Evolutionary conservation across 2,113 vertebrate species (phyloP), one percentile per base, ranked within the genome.

Genomic region (Poeciliopsis prolifica): DNA sequence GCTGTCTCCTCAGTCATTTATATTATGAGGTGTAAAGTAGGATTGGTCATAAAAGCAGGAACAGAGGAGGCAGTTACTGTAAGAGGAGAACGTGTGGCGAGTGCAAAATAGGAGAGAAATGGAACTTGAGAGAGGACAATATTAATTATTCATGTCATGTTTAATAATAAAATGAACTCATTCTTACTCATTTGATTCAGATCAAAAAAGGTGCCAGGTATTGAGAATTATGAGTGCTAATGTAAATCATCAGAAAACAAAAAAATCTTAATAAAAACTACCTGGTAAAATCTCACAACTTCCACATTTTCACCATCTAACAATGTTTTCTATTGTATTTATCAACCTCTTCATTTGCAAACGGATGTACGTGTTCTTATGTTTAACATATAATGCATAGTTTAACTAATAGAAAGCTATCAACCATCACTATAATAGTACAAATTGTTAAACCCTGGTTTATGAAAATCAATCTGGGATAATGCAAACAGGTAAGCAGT

Each of bases 111-210:
- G 48, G 51, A 74, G 44, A 79, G 37, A 68, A 86, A 82, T 61
- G 68, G 14, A 73, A 77, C 62, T 64, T 22, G 72, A 58, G 66
- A 76, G 61, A 74, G 31, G 61, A 35, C 13, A 33, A 60, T 48
- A 75, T 86, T 72, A 85, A 90, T 85, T 84, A 89, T 91, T 86
- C 74, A 92, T 72, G 35, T 75, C 31, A 30, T 54, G 79, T 86
- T 92, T 86, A 86, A 87, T 85, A 86, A 86, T 83, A 84, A 92
- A 90, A 86, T 83, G 31, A 84, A 77, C 72, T 77, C 83, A 82
- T 90, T 86, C 78, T 76, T 75, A 81, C 85, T 78, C 68, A 71
- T 64, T 81, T 35, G 30, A 69, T 72, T 72, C 80, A 68, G 68
- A 79, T 77, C 79, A 80, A 29, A 70, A 68, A 70, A 78, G 68